These are phyloP conservation scores for Monarcha castaneiventris DNA, from an alignment of 2,113 vertebrate genomes.

Conservation along the genomic window DNA sequence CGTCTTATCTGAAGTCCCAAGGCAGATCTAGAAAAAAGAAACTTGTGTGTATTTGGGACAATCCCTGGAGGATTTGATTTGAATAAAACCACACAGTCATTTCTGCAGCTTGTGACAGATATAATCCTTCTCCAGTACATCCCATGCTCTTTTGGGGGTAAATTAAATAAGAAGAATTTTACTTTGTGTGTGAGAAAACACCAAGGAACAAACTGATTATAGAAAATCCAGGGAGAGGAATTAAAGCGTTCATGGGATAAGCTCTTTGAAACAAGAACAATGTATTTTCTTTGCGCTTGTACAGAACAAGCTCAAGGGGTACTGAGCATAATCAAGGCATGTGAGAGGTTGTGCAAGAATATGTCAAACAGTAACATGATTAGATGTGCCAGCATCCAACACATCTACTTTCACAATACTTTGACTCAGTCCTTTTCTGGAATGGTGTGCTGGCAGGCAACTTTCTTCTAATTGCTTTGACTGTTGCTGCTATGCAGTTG, in stretches of 20 bases:
- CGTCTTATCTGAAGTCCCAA: not conserved
- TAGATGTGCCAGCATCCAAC: not conserved
- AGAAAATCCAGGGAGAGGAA: conserved; percentile 39
- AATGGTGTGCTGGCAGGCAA: not conserved
- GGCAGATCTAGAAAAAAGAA: not conserved
- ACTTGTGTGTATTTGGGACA: conserved; percentile 3
- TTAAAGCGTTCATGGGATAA: conserved; percentile 45
- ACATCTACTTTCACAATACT: not conserved
- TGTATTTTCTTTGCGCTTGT: conserved; percentile 10
- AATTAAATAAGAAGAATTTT: conserved; percentile 18
- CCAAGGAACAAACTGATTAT: conserved; percentile 42
- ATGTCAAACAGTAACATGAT: not conserved
- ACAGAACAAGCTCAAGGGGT: not conserved
- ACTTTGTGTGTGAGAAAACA: conserved; percentile 2
- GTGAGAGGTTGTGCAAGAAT: conserved; percentile 51
- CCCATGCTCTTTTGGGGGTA: not conserved
- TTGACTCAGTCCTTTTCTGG: not conserved
- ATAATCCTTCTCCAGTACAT: not conserved
- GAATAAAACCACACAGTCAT: conserved; percentile 16
- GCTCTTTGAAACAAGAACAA: conserved; percentile 31
- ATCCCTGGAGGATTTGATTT: conserved; percentile 13
- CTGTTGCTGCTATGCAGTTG: not conserved
- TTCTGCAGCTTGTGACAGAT: conserved; percentile 25
- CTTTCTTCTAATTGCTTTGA: not conserved
- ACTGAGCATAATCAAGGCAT: conserved; percentile 5